phyloP scores from a whole-genome alignment of 2,888 invertebrate genomes.

The Ceraclea dissimilis region DNA sequence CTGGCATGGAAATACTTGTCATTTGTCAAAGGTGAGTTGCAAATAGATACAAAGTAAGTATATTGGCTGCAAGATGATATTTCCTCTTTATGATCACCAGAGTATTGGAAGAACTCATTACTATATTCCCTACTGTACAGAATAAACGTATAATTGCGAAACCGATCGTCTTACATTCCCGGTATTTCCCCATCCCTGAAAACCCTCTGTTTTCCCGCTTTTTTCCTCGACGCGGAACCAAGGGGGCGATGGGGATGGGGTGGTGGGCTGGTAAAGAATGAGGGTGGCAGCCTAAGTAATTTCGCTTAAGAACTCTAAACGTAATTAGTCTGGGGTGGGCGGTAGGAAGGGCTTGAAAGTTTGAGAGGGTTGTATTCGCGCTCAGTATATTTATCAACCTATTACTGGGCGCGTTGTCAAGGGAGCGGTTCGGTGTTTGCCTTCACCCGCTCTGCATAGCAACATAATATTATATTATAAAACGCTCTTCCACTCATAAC shows the following conservation, averaged over 20 bases:
- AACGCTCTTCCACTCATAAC: conserved; percentile 7
- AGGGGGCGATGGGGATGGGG: conserved; percentile 40
- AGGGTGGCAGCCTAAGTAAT: conserved; percentile 53
- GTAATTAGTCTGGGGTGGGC: conserved; percentile 61
- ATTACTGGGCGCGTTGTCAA: conserved; percentile 25
- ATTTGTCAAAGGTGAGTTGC: no score
- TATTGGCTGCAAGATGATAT: conserved; percentile 22
- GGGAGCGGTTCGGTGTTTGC: conserved; percentile 19
- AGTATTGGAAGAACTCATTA: conserved; percentile 27
- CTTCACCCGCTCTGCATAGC: neutral
- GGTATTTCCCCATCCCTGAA: conserved; percentile 23
- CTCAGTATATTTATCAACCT: conserved; percentile 26
- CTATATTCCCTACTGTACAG: conserved; percentile 25
- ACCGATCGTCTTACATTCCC: conserved; percentile 26
- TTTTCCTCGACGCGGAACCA: conserved; percentile 32
- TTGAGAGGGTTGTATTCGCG: conserved; percentile 51
- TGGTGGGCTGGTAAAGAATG: conserved; percentile 11
- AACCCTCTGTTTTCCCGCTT: conserved; percentile 37
- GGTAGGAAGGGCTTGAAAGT: conserved; percentile 55
- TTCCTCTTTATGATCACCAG: conserved; percentile 15
- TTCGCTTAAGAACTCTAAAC: conserved; percentile 62
- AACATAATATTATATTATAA: neutral
- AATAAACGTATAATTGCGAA: conserved; percentile 26
- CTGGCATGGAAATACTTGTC: no score
- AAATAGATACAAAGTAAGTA: no score